phyloP scores from a whole-genome alignment of 2,888 invertebrate genomes.

The Rosalia funebris region DNA sequence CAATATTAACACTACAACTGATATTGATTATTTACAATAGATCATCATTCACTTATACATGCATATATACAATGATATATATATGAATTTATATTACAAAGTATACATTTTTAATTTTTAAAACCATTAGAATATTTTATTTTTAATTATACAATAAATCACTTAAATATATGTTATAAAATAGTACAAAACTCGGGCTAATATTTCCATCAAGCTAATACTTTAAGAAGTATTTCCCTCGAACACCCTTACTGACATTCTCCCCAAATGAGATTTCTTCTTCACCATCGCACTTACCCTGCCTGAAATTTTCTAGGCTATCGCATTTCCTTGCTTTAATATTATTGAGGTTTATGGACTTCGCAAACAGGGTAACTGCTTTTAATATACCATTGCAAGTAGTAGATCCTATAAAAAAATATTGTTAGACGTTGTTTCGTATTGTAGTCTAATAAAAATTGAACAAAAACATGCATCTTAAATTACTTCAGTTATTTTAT shows the following conservation, averaged over 20 bases:
- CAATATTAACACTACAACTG: no score
- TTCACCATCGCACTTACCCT: conserved; percentile 32
- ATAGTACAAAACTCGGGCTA: background rate
- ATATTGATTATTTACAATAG: no score
- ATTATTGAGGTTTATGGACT: conserved; percentile 41
- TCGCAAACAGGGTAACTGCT: conserved; percentile 27
- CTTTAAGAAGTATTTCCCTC: conserved; percentile 39
- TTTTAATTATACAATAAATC: no score
- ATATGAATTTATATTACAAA: no score
- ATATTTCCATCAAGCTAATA: conserved; percentile 3
- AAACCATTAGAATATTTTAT: no score
- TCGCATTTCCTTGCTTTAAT: conserved; percentile 42
- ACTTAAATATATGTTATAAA: background rate
- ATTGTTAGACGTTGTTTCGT: no score
- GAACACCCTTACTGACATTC: conserved; percentile 33
- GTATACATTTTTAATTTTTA: no score
- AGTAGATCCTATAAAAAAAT: background rate
- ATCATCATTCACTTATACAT: no score
- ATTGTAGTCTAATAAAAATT: no score
- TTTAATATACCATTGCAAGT: conserved; percentile 10
- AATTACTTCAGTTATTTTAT: no score
- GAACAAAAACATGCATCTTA: no score
- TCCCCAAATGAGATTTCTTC: conserved; percentile 41
- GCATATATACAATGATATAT: no score
- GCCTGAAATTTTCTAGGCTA: conserved; percentile 34